These are phyloP conservation scores for Siniperca scherzeri DNA, from an alignment of 2,797 vertebrate species.

Conservation along the genomic window DNA sequence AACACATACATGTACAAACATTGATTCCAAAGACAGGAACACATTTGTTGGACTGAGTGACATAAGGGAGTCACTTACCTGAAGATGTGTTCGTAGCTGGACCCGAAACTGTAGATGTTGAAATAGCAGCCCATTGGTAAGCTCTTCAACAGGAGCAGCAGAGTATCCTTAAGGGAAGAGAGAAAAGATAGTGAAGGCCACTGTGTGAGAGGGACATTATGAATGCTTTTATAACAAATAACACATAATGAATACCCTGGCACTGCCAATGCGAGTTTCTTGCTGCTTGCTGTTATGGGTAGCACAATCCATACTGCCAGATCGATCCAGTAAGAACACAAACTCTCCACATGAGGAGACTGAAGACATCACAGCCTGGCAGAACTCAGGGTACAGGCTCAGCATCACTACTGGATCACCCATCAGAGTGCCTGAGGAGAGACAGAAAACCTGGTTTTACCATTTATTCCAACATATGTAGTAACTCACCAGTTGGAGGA, in stretches of 20 bases:
- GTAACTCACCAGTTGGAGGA: not conserved
- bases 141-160: slow-evolving; percentile 92
- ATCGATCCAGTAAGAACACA: slow-evolving; percentile 89
- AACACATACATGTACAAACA: not conserved
- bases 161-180: slow-evolving; percentile 85
- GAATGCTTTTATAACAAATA: not conserved
- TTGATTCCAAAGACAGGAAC: not conserved
- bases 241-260: slow-evolving; percentile 81
- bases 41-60: not conserved
- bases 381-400: slow-evolving; percentile 88
- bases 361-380: slow-evolving; percentile 72
- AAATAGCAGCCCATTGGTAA: slow-evolving; percentile 92
- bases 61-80: slow-evolving; percentile 78
- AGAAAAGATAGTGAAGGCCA: not conserved
- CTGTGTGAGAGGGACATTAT: not conserved
- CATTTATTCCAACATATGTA: not conserved
- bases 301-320: slow-evolving; percentile 85
- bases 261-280: slow-evolving; percentile 81
- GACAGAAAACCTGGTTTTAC: not conserved
- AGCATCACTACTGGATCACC: slow-evolving; percentile 87
- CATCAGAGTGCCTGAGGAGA: slow-evolving; percentile 85
- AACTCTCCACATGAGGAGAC: slow-evolving; percentile 84
- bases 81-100: slow-evolving; percentile 85
- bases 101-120: slow-evolving; percentile 91
- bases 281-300: slow-evolving; percentile 11